Conservation (phyloP, 2,797 vertebrate genomes). For the Alosa sapidissima region DNA sequence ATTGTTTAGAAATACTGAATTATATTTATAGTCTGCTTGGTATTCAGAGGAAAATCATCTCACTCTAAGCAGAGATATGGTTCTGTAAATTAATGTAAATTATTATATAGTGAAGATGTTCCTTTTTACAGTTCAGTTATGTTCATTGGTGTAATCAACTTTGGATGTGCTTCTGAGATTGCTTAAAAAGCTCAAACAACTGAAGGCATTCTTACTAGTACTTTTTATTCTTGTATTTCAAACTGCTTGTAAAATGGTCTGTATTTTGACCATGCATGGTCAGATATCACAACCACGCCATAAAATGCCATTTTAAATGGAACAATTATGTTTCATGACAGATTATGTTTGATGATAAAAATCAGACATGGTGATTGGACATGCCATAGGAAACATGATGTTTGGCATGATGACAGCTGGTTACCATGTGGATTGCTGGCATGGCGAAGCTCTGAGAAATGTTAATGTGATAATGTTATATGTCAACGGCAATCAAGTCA, state of each 20-base stretch:
- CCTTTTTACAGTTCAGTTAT: background rate
- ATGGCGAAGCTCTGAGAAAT: background rate
- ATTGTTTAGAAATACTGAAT: background rate
- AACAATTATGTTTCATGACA: background rate
- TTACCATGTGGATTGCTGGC: background rate
- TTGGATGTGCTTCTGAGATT: background rate
- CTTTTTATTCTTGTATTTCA: background rate
- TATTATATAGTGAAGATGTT: background rate
- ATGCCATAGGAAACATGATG: background rate
- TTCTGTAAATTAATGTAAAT: constrained; percentile 16
- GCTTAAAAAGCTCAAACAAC: background rate
- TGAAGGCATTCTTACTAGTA: background rate
- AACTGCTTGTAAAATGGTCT: background rate
- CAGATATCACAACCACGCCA: background rate
- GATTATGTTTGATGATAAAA: background rate
- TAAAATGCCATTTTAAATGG: background rate
- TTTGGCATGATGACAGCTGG: background rate
- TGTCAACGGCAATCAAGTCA: background rate
- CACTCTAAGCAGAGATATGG: background rate
- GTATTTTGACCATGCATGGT: background rate
- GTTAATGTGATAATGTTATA: background rate
- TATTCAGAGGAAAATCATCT: background rate
- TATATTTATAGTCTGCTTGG: background rate
- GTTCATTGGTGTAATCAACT: background rate
- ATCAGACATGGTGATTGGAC: background rate